A percentile compares a stretch with the other conserved stretches of the same genome.
Evolutionary conservation across 2,888 invertebrate species (phyloP).

Genomic region (Plagodis pulveraria): DNA sequence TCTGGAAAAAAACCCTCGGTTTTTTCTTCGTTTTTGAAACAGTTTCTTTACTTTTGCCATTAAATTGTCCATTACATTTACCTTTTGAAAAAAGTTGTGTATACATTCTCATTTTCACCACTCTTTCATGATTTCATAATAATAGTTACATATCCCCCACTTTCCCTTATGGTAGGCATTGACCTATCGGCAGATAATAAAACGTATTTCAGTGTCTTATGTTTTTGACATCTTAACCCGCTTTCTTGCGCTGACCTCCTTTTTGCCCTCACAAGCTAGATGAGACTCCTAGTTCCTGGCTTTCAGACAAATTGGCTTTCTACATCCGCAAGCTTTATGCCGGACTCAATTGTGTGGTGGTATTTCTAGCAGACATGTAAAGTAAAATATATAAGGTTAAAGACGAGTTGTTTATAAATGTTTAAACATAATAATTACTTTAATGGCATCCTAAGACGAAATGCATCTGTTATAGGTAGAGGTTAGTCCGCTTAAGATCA

Average conservation of each 20-base stretch:
- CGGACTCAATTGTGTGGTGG: not conserved
- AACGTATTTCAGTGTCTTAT: not conserved
- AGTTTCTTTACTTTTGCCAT: no score
- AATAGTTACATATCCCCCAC: not conserved
- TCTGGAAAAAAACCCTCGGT: no score
- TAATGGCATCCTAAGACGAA: no score
- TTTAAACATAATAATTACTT: no score
- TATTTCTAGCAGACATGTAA: not conserved
- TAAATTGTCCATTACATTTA: no score
- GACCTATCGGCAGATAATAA: not conserved
- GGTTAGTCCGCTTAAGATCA: no score
- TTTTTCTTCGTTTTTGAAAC: no score
- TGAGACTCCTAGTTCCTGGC: not conserved
- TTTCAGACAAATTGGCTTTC: not conserved
- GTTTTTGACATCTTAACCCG: not conserved
- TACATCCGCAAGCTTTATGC: not conserved
- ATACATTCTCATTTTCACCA: no score
- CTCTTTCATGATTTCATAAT: no score
- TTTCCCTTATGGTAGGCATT: not conserved
- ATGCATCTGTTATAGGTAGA: no score
- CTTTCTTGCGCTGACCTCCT: slow-evolving; percentile 1
- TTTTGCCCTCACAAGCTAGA: slow-evolving; percentile 1
- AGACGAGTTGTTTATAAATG: not conserved
- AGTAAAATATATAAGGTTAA: not conserved
- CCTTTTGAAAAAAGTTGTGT: no score